Conservation (phyloP, 2,888 invertebrate species). For the Merodon equestris region DNA sequence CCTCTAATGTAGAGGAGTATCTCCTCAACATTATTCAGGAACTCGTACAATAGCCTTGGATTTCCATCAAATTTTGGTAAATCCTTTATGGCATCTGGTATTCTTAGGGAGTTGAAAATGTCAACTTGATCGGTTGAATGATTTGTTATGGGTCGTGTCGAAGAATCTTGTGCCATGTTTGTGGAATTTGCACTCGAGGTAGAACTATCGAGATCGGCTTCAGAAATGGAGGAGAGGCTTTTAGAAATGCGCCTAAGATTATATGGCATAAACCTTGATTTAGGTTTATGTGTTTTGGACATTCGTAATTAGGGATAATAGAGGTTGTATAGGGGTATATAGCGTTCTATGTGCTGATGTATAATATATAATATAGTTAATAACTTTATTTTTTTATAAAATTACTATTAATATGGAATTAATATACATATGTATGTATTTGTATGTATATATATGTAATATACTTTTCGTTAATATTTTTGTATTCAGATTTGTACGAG, state of each 20-base stretch:
- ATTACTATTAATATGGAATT: background rate
- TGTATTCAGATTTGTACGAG: no score
- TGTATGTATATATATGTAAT: background rate
- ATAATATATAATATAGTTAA: background rate
- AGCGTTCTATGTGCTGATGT: background rate
- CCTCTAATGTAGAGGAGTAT: conserved; percentile 6
- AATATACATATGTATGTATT: background rate
- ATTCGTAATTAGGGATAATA: background rate
- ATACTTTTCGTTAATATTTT: background rate
- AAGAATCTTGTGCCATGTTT: background rate
- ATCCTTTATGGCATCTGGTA: conserved; percentile 9
- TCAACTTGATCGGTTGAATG: background rate
- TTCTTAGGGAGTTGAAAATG: conserved; percentile 1
- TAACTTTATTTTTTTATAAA: background rate
- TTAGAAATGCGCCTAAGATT: conserved; percentile 4
- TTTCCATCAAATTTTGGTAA: conserved; percentile 4
- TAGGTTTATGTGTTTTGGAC: conserved; percentile 4
- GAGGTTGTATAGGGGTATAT: no score
- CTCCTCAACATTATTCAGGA: conserved; percentile 5
- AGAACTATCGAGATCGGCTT: conserved; percentile 6
- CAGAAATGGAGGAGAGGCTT: background rate
- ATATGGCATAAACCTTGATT: conserved; percentile 7
- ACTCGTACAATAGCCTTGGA: conserved; percentile 4
- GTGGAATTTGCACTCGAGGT: conserved; percentile 1
- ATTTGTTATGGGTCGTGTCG: background rate